Percentiles rank a stretch among this genome's conserved stretches.
Evolutionary conservation across 2,113 vertebrate genomes (phyloP).

Genomic region (Hiodon alosoides): DNA sequence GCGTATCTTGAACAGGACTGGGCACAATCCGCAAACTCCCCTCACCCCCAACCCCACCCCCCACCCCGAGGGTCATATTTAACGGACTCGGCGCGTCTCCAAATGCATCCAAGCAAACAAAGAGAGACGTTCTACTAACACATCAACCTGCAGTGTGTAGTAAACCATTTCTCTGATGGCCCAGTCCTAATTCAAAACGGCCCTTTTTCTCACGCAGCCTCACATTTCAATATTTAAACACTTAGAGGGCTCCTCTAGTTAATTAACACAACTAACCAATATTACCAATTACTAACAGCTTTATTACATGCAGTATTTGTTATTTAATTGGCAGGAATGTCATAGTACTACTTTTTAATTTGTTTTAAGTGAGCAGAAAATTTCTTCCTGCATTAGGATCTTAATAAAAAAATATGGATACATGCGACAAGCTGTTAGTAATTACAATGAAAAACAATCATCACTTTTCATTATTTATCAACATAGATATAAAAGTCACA

Average conservation of each 20-base stretch:
- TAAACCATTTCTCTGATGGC: conserved; percentile 5
- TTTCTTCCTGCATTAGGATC: background rate
- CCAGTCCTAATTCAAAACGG: conserved; percentile 21
- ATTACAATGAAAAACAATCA: background rate
- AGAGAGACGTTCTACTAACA: background rate
- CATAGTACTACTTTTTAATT: background rate
- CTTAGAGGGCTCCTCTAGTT: background rate
- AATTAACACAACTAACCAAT: background rate
- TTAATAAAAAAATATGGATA: background rate
- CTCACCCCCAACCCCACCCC: too few species aligned
- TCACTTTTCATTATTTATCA: background rate
- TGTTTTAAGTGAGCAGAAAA: background rate
- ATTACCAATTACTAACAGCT: conserved; percentile 1
- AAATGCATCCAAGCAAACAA: background rate
- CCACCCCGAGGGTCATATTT: background rate
- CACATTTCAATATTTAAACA: conserved; percentile 2
- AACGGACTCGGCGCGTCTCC: background rate
- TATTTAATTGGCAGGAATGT: too few species aligned
- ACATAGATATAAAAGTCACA: background rate
- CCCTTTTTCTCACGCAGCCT: background rate
- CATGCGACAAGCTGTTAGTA: conserved; percentile 8
- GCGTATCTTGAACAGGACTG: conserved; percentile 20
- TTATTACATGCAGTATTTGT: background rate
- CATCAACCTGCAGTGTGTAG: background rate
- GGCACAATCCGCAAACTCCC: background rate